Evolutionary conservation across 2,797 vertebrate species (phyloP).

Genomic region (Enoplosus armatus): DNA sequence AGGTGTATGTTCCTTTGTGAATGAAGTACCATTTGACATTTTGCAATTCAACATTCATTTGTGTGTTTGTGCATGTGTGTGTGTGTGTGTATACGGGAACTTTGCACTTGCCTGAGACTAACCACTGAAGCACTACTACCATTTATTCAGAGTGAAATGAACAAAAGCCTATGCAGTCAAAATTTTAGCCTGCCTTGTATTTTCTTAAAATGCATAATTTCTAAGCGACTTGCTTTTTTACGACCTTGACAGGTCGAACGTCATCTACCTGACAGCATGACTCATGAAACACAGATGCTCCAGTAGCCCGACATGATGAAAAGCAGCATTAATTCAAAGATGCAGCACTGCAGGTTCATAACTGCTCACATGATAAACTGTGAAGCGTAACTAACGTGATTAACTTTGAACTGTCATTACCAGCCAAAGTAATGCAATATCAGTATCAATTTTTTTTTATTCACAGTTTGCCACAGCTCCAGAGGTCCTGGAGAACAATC

Average conservation of each 20-base stretch:
- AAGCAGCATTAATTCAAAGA: conserved; percentile 3
- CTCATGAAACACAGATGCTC: conserved; percentile 4
- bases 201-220: conserved; percentile 1
- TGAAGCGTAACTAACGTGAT: conserved; percentile 7
- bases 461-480: background rate
- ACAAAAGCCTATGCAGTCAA: background rate
- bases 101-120: background rate
- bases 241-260: background rate
- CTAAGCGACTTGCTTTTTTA: background rate
- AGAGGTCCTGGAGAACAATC: conserved; percentile 5
- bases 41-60: background rate
- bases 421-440: background rate
- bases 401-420: conserved; percentile 4
- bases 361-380: conserved; percentile 1
- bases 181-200: background rate
- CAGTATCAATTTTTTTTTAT: background rate
- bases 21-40: conserved; percentile 5
- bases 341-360: background rate
- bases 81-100: background rate
- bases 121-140: background rate
- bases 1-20: background rate
- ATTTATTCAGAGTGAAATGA: background rate
- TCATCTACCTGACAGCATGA: background rate
- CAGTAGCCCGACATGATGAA: background rate
- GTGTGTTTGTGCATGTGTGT: background rate